Evolutionary conservation across 2,888 invertebrate genomes (phyloP), one percentile per base, ranked within the genome.

Genomic region (Troides helena): DNA sequence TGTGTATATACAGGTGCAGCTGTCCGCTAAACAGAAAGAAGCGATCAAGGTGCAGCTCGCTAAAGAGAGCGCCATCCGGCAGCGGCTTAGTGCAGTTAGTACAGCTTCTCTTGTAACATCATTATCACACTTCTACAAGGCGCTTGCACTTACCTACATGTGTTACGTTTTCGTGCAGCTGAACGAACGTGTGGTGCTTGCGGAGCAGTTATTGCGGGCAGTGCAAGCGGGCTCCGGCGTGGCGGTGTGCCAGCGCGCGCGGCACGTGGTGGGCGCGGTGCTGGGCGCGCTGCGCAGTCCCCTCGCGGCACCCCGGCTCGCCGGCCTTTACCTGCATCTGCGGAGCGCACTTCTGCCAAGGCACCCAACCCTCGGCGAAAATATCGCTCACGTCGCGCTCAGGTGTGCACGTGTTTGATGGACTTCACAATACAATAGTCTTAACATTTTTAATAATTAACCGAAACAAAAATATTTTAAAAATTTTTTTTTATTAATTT

Each of bases 21-120:
- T 90, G 17, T 77, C 97, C 0, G 95, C 96, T 18, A 99, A 99
- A 85, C 99, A 99, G 85, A 96, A 98, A 82, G 99, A 99, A 85
- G 96, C 96, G 0, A 95, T 99, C 65, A 97, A 96, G 82, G 94
- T 95, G 56, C 98, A 99, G 86, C 93, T 96, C 25, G 95, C 96
- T 39, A 98, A 98, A 79, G 99, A 99, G 84, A 94, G 94, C 73
- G 94, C 94, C 0, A 96, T 98, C 71, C 94, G 98, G 74, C 93
- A 94, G 59, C 94, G 95, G 74, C 86, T 99, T 46, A 93, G 93
- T 8, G 90, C 89, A 80, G 94, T 96, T 77, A 87, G 90, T 81
- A 7, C 21, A 12, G 39, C 1, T 1, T 39, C 10, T 39, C 10
- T 10, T 39, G 39, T 39, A 39, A 39, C 39, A 10, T 7, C 39